Evolutionary conservation across 2,797 vertebrate species (phyloP).

Genomic region (Chaunax sp.): DNA sequence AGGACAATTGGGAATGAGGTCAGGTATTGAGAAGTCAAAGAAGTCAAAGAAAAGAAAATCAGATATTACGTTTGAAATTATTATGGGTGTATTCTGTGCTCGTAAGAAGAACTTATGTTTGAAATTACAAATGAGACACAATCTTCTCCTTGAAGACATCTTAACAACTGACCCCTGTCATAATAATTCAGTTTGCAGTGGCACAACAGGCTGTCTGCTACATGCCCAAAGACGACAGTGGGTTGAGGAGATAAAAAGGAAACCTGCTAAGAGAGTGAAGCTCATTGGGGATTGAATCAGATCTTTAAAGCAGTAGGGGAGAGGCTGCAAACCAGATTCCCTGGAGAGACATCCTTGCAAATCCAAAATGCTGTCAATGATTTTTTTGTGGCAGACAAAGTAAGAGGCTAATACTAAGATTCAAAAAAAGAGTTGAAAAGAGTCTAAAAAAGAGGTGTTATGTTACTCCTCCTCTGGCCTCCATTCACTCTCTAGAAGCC

Average conservation of each 20-base stretch:
- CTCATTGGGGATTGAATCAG: conserved; percentile 58
- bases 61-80: not conserved
- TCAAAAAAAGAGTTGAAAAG: not conserved
- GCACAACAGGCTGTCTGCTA: conserved; percentile 14
- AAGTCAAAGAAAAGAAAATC: no score
- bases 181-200: conserved; percentile 23
- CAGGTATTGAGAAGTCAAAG: conserved; percentile 1
- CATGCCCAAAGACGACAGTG: conserved; percentile 33
- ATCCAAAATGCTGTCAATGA: conserved; percentile 27
- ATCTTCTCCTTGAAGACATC: not conserved
- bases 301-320: conserved; percentile 47
- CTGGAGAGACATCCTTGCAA: conserved; percentile 36
- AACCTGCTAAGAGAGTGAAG: conserved; percentile 45
- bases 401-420: not conserved
- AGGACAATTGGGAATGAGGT: conserved; percentile 8
- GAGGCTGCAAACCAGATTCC: conserved; percentile 39
- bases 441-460: no score
- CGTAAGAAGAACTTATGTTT: conserved; percentile 1
- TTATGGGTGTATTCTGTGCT: not conserved
- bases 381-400: conserved; percentile 4
- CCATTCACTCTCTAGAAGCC: not conserved
- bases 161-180: not conserved
- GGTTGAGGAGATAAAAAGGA: conserved; percentile 48
- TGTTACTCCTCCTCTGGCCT: not conserved
- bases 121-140: conserved; percentile 2